Evolutionary conservation across 2,888 invertebrate species (phyloP).

Genomic region (Leptinotarsa tumamoca): DNA sequence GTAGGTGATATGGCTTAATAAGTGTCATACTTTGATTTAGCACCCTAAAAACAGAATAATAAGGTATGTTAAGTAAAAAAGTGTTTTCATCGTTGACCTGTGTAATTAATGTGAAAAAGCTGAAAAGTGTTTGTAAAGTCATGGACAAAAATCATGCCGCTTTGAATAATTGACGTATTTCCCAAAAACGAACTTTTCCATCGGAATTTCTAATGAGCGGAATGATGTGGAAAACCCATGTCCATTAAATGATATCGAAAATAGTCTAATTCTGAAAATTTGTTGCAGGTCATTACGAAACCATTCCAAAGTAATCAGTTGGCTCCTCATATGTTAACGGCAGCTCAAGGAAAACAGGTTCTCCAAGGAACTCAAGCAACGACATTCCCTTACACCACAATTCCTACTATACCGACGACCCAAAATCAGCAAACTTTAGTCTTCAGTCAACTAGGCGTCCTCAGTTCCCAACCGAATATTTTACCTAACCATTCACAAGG

Average conservation of each 20-base stretch:
- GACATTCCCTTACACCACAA: slow-evolving; percentile 81
- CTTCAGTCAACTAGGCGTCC: slow-evolving; percentile 78
- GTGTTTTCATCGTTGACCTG: too few relatives aligned
- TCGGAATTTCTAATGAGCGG: too few relatives aligned
- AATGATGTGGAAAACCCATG: too few relatives aligned
- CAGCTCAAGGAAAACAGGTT: slow-evolving; percentile 81
- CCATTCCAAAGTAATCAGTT: slow-evolving; percentile 85
- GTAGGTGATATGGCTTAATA: too few relatives aligned
- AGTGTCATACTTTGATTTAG: too few relatives aligned
- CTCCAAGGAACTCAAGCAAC: slow-evolving; percentile 75
- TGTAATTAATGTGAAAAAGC: too few relatives aligned
- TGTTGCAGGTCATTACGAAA: slow-evolving; percentile 81
- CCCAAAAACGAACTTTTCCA: too few relatives aligned
- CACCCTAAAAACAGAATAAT: too few relatives aligned
- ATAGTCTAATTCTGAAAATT: neutral
- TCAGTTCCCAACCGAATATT: slow-evolving; percentile 77
- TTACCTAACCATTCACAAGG: slow-evolving; percentile 72
- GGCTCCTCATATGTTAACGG: slow-evolving; percentile 83
- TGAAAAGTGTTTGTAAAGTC: too few relatives aligned
- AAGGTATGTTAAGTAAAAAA: too few relatives aligned
- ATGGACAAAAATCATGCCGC: too few relatives aligned
- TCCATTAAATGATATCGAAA: slow-evolving; percentile 10
- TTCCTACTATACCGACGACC: slow-evolving; percentile 81
- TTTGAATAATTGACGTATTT: too few relatives aligned
- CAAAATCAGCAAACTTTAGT: slow-evolving; percentile 84